These are phyloP conservation scores for Euzetes globulus DNA, from an alignment of 2,888 invertebrate genomes.

Conservation along the genomic window DNA sequence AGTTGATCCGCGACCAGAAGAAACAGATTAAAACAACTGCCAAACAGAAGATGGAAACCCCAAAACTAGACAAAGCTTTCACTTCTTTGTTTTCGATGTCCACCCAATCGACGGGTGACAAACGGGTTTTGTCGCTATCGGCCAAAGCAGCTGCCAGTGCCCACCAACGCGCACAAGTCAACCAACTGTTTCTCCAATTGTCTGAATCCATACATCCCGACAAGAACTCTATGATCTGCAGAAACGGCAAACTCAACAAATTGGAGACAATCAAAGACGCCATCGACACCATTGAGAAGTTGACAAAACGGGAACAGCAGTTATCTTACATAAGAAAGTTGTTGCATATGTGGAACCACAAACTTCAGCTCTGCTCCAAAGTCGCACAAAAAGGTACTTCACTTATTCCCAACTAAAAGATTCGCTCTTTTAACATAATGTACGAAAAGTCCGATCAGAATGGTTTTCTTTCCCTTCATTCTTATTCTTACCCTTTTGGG, in stretches of 20 bases:
- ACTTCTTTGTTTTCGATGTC: constrained; percentile 8
- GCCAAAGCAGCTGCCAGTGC: constrained; percentile 10
- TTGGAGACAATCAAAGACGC: constrained; percentile 10
- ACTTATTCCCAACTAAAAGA: not conserved
- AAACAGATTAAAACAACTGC: not conserved
- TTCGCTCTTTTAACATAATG: no score
- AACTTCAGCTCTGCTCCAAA: constrained; percentile 3
- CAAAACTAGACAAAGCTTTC: not conserved
- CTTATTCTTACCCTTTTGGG: no score
- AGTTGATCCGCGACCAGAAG: not conserved
- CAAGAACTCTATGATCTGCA: not conserved
- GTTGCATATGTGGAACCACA: constrained; percentile 30
- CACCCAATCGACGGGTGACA: not conserved
- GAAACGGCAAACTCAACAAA: not conserved
- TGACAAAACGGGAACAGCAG: constrained; percentile 25
- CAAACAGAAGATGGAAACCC: not conserved
- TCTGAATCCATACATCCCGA: not conserved
- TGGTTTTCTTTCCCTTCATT: no score
- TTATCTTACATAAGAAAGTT: constrained; percentile 15
- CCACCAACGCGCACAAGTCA: not conserved
- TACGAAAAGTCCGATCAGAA: no score
- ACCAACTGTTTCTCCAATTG: not conserved
- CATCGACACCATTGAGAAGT: constrained; percentile 20
- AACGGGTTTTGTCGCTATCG: not conserved
- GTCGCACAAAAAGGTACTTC: not conserved